These are phyloP conservation scores for Tipula confusa DNA, from an alignment of 2,888 invertebrate genomes.

Conservation along the genomic window DNA sequence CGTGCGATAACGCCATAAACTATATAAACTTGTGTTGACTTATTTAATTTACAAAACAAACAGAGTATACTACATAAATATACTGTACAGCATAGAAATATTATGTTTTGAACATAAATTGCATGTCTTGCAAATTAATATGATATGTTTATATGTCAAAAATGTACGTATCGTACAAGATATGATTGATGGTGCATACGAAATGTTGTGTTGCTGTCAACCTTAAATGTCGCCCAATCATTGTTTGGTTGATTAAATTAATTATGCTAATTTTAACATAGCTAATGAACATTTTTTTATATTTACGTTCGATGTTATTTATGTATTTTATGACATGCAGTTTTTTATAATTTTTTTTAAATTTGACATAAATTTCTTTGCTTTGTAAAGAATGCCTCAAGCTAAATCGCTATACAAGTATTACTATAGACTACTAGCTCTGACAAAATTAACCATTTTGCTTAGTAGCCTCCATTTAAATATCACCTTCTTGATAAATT, in stretches of 20 bases:
- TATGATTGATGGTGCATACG: not conserved
- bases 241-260: not conserved
- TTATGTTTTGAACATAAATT: not conserved
- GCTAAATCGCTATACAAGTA: too few species aligned
- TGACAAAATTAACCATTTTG: too few species aligned
- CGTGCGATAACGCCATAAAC: not conserved
- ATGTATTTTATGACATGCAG: too few species aligned
- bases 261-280: not conserved
- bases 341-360: too few species aligned
- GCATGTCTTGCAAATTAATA: not conserved
- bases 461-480: too few species aligned
- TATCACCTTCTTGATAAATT: too few species aligned
- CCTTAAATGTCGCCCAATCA: not conserved
- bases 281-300: too few species aligned
- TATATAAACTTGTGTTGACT: conserved; percentile 8
- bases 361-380: too few species aligned
- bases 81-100: not conserved
- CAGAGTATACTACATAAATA: not conserved
- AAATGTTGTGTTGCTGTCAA: not conserved
- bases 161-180: not conserved
- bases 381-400: too few species aligned
- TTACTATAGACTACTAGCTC: too few species aligned
- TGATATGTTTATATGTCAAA: not conserved
- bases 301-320: too few species aligned
- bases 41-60: conserved; percentile 1